Evolutionary conservation across 2,888 invertebrate genomes (phyloP).

Genomic region (Nemotelus pantherinus): DNA sequence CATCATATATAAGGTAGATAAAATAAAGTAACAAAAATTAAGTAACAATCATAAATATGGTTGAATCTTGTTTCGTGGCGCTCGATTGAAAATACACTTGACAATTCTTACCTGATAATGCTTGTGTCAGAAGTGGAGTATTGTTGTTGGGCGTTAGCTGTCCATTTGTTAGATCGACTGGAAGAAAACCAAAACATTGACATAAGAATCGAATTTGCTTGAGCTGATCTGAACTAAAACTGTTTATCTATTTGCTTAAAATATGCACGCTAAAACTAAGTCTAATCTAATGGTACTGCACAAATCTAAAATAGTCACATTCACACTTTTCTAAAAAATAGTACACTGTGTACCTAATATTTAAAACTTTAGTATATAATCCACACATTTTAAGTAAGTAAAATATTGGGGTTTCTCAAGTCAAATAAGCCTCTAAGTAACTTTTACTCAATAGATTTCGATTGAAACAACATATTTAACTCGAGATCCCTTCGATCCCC

Average conservation of each 20-base stretch:
- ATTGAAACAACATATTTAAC: slow-evolving; percentile 5
- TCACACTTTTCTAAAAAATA: too few species aligned
- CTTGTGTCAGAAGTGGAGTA: slow-evolving; percentile 94
- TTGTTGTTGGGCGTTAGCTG: slow-evolving; percentile 96
- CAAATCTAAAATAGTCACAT: too few species aligned
- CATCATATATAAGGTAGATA: too few species aligned
- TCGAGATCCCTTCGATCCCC: background rate
- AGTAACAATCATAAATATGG: too few species aligned
- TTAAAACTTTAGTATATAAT: background rate
- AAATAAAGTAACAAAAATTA: too few species aligned
- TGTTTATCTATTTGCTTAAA: too few species aligned
- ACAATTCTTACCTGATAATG: slow-evolving; percentile 84
- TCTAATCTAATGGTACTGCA: too few species aligned
- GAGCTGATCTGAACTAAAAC: too few species aligned
- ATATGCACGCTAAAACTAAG: too few species aligned
- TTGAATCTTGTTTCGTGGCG: too few species aligned
- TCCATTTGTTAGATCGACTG: slow-evolving; percentile 95
- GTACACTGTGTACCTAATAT: background rate
- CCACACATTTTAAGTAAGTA: background rate
- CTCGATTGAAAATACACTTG: too few species aligned
- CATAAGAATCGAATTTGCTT: background rate
- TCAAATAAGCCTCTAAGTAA: background rate
- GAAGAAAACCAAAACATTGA: slow-evolving; percentile 61
- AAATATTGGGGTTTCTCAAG: too few species aligned
- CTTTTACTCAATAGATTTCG: background rate